Evolutionary conservation across 2,113 vertebrate species (phyloP), one percentile per base, ranked within the genome.

Genomic region (Syngnathus typhle): DNA sequence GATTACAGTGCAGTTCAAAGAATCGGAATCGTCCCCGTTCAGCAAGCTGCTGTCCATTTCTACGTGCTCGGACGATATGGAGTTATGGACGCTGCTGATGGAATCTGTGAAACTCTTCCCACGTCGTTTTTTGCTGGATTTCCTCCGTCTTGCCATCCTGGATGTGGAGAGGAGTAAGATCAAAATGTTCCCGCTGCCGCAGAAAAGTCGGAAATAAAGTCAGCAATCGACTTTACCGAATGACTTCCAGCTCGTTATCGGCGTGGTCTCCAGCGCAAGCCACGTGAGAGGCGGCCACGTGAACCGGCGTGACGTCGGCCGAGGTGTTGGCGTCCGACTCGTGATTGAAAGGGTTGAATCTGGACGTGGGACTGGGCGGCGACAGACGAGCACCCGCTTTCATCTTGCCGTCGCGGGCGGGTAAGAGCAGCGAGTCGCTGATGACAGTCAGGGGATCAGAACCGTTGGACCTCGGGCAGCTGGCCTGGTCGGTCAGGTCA

Each of bases 261-360:
- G 84, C 84, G 11, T 89, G 89, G 0, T 93, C 92, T 0, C 81
- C 81, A 0, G 72, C 69, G 61, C 80, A 52, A 37, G 78, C 74
- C 23, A 69, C 83, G 54, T 89, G 84, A 56, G 67, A 87, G 10
- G 81, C 82, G 5, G 89, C 80, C 0, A 85, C 1, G 46, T 96
- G 97, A 73, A 95, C 92, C 0, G 94, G 94, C 0, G 94, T 99
- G 77, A 92, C 91, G 2, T 97, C 93, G 0, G 92, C 70, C 0
- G 95, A 96, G 62, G 95, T 94, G 77, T 88, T 88, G 51, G 79
- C 87, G 1, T 95, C 93, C 0, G 88, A 87, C 68, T 95, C 93
- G 75, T 94, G 90, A 0, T 94, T 96, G 88, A 99, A 98, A 68
- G 95, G 95, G 88, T 96, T 98, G 89, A 95, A 85, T 67, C 94